Evolutionary conservation across 2,888 invertebrate species (phyloP).

Genomic region (Drosophila longiperda): DNA sequence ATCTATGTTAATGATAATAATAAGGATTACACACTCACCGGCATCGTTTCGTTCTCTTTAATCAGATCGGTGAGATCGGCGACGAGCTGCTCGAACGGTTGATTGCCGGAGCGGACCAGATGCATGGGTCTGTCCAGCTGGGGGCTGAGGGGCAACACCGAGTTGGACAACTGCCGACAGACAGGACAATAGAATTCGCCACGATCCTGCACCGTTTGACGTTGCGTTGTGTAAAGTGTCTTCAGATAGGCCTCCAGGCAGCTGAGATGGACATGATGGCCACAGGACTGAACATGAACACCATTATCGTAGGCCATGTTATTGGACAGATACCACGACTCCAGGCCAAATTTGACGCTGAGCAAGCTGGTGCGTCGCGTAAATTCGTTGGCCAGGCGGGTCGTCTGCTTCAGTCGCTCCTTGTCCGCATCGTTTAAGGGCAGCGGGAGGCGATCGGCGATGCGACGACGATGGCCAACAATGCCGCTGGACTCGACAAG

Average conservation of each 20-base stretch:
- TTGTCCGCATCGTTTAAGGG: constrained; percentile 89
- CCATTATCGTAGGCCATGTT: constrained; percentile 96
- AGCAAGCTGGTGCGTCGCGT: constrained; percentile 91
- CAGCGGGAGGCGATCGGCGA: constrained; percentile 84
- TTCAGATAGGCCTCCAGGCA: constrained; percentile 96
- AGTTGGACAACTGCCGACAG: constrained; percentile 96
- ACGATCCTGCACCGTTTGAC: constrained; percentile 90
- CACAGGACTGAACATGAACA: constrained; percentile 97
- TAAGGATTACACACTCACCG: constrained; percentile 85
- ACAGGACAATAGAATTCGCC: constrained; percentile 98
- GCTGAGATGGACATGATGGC: constrained; percentile 97
- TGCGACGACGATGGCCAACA: constrained; percentile 90
- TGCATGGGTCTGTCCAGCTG: constrained; percentile 89
- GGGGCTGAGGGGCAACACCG: constrained; percentile 93
- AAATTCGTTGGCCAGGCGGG: constrained; percentile 91
- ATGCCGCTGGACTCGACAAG: constrained; percentile 94
- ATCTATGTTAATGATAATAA: too few relatives aligned
- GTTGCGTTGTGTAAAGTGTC: constrained; percentile 91
- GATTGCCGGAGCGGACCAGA: constrained; percentile 87
- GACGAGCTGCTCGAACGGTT: constrained; percentile 84
- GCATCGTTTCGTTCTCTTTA: constrained; percentile 88
- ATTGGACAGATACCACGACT: constrained; percentile 92
- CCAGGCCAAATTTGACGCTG: constrained; percentile 91
- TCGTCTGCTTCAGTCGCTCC: constrained; percentile 86
- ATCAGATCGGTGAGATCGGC: constrained; percentile 87